Evolutionary conservation across 2,888 invertebrate species (phyloP).

Genomic region (Lasius fuliginosus): DNA sequence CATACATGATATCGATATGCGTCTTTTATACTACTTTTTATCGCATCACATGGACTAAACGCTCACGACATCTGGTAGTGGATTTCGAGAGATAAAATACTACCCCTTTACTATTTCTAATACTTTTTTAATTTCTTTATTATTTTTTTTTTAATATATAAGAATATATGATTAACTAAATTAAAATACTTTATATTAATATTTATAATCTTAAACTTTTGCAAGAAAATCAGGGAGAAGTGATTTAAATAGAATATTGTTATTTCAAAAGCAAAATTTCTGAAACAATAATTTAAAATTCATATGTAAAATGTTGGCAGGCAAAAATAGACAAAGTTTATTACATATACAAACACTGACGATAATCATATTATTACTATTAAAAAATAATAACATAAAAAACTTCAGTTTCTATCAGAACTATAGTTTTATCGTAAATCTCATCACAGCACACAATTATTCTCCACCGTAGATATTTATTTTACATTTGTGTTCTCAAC

Average conservation of each 20-base stretch:
- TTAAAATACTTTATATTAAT: conserved; percentile 7
- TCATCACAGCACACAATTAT: not conserved
- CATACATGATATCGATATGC: conserved; percentile 65
- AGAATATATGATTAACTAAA: not conserved
- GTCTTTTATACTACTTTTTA: conserved; percentile 54
- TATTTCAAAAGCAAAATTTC: not conserved
- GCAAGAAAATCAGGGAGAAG: not conserved
- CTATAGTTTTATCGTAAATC: not conserved
- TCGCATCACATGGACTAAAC: conserved; percentile 65
- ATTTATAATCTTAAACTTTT: not conserved
- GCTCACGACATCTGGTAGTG: conserved; percentile 75
- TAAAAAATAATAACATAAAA: not conserved
- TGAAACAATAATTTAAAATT: not conserved
- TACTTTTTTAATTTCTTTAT: not conserved
- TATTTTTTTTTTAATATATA: not conserved
- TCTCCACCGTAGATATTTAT: not conserved
- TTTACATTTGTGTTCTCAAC: not conserved
- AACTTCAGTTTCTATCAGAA: not conserved
- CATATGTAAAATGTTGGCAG: not conserved
- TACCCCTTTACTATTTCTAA: conserved; percentile 20
- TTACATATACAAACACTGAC: not conserved
- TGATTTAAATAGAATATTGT: not conserved
- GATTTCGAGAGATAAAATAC: conserved; percentile 3
- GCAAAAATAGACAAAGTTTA: not conserved
- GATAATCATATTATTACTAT: too few species aligned